Evolutionary conservation across 2,888 invertebrate genomes (phyloP).

Genomic region (Thecocarcelia acutangulata): DNA sequence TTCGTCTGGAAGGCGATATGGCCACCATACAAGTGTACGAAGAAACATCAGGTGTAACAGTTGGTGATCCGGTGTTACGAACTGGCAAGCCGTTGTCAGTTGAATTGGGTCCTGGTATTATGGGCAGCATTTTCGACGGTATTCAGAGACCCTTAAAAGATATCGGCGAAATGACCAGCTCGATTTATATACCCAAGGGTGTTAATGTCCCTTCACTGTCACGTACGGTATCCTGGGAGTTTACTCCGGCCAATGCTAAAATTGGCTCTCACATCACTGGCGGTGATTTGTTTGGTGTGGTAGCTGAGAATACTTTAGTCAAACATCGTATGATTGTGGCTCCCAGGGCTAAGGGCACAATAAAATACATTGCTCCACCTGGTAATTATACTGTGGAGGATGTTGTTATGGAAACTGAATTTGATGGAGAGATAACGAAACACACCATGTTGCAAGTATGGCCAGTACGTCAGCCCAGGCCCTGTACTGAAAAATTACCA

Average conservation of each 20-base stretch:
- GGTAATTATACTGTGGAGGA: conserved; percentile 97
- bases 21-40: conserved; percentile 99
- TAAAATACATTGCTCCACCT: conserved; percentile 94
- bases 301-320: conserved; percentile 97
- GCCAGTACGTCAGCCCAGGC: conserved; percentile 98
- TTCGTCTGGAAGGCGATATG: conserved; percentile 98
- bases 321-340: conserved; percentile 97
- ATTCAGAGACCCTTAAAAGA: conserved; percentile 98
- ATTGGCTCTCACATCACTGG: conserved; percentile 97
- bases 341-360: conserved; percentile 95
- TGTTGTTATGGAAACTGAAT: conserved; percentile 96
- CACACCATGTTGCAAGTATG: conserved; percentile 98
- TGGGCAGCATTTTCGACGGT: conserved; percentile 99
- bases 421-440: conserved; percentile 94
- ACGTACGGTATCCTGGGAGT: conserved; percentile 92
- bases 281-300: conserved; percentile 96
- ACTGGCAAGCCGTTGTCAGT: conserved; percentile 99
- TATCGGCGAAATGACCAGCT: conserved; percentile 93
- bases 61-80: conserved; percentile 98
- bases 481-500: conserved; percentile 96
- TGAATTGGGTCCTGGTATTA: conserved; percentile 98
- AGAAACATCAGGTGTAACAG: conserved; percentile 97
- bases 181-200: conserved; percentile 99
- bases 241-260: conserved; percentile 89
- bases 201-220: conserved; percentile 94